Conservation (phyloP, 2,888 invertebrate species). For the Thera obeliscata region DNA sequence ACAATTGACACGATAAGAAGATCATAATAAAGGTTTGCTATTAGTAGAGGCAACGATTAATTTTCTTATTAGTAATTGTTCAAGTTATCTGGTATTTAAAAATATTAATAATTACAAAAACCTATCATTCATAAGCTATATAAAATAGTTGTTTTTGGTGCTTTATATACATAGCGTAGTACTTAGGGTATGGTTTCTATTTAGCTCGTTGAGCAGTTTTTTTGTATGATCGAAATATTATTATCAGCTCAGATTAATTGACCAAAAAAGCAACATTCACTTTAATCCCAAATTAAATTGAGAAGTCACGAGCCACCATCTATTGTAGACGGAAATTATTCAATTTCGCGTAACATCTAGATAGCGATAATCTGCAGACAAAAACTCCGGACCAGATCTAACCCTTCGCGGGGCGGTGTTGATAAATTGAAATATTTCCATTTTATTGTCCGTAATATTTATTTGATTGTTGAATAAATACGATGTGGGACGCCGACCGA, state of each 20-base stretch:
- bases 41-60: no score
- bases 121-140: no score
- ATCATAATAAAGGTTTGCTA: no score
- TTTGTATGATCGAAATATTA: not conserved
- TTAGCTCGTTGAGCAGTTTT: not conserved
- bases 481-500: conserved; percentile 79
- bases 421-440: conserved; percentile 83
- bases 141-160: no score
- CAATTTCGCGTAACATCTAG: conserved; percentile 80
- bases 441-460: conserved; percentile 84
- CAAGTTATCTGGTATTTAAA: no score
- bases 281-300: conserved; percentile 49
- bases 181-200: no score
- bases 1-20: no score
- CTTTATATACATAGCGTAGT: no score
- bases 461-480: conserved; percentile 85
- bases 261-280: conserved; percentile 41
- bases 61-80: no score
- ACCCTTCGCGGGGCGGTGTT: conserved; percentile 78
- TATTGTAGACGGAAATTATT: conserved; percentile 69
- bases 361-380: conserved; percentile 73
- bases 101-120: no score
- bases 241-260: conserved; percentile 47
- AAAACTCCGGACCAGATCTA: conserved; percentile 67
- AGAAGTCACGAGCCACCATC: conserved; percentile 52